Base-by-base conservation (phyloP, 2,797 vertebrate genomes). In the Emydoidea blandingii region DNA sequence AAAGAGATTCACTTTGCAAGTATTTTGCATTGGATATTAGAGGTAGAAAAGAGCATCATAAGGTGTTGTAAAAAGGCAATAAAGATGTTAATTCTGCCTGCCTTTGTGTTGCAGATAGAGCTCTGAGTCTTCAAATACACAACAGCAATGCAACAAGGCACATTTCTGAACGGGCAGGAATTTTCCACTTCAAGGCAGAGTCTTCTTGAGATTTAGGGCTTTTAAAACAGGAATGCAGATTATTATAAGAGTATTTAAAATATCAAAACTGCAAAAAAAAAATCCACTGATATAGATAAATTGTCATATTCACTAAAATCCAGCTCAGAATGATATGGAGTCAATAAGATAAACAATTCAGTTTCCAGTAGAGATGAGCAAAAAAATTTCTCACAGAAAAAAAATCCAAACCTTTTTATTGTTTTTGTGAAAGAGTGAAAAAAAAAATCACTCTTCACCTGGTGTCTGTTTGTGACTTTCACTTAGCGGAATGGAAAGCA, bases 271-370 rank as follows among this genome's bases (percentile, higher is more conserved):
- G 92, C 87, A 74, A 87, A 74, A 29, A 74, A 11, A 47, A 56
- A 86, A 78, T 27, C 49, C 5, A 56, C 11, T 76, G 29, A 94
- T 91, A 95, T 93, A 97, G 93, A 96, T 93, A 96, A 98, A 98
- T 98, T 97, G 96, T 97, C 95, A 87, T 96, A 93, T 95, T 97
- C 96, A 91, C 93, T 97, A 98, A 98, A 97, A 96, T 94, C 89
- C 86, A 90, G 91, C 93, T 97, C 90, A 97, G 96, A 97, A 95
- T 96, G 92, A 96, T 90, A 93, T 95, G 91, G 94, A 94, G 95
- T 94, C 92, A 95, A 94, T 95, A 95, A 90, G 95, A 94, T 96
- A 97, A 98, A 98, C 95, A 97, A 97, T 98, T 96, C 94, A 84
- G 81, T 79, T 54, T 84, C 94, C 94, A 91, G 87, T 1, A 87